Percentiles rank a stretch among this genome's conserved stretches.
Evolutionary conservation across 2,113 vertebrate genomes (phyloP).

Genomic region (Chionis minor): DNA sequence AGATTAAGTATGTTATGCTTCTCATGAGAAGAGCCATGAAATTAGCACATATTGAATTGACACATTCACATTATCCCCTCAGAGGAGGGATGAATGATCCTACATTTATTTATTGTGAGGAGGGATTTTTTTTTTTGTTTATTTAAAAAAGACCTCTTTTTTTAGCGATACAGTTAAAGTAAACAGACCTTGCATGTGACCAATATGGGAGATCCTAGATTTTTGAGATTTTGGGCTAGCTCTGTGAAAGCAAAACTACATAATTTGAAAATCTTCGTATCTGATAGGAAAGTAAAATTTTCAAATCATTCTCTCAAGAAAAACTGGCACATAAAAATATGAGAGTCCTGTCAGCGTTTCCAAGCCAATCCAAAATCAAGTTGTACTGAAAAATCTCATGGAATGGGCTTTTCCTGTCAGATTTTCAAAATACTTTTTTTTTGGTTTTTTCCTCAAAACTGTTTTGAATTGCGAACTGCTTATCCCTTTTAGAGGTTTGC

Average conservation of each 20-base stretch:
- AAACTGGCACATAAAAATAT: background rate
- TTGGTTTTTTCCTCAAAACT: background rate
- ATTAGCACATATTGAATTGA: background rate
- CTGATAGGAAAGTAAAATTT: background rate
- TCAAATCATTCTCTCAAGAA: background rate
- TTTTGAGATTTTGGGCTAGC: background rate
- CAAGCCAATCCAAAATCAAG: background rate
- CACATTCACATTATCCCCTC: background rate
- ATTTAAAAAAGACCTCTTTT: background rate
- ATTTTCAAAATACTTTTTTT: background rate
- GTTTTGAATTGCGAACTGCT: background rate
- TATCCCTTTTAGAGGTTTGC: background rate
- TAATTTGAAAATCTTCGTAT: background rate
- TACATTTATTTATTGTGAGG: background rate
- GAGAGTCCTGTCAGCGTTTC: background rate
- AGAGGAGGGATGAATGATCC: background rate
- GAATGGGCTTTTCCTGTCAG: background rate
- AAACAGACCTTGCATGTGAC: background rate
- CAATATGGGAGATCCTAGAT: background rate
- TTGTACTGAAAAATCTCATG: background rate
- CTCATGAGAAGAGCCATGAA: background rate
- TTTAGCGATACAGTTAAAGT: background rate
- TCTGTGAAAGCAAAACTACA: background rate
- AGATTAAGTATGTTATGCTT: background rate
- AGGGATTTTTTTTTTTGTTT: rapidly evolving